phyloP scores from a whole-genome alignment of 1,140 invertebrate species.

The Brachionus plicatilis region DNA sequence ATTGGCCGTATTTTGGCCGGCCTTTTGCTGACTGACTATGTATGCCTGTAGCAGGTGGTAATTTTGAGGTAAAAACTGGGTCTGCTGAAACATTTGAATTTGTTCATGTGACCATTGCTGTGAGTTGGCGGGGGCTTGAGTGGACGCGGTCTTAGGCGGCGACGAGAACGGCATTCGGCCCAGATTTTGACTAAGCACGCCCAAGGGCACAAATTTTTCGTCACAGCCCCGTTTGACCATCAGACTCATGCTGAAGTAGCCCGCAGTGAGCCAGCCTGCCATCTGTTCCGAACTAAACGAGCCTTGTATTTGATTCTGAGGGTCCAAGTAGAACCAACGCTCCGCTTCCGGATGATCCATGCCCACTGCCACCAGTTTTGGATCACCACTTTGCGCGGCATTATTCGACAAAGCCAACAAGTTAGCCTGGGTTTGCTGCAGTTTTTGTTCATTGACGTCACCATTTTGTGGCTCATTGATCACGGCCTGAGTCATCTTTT shows the following conservation, averaged over 20 bases:
- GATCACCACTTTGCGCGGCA: neutral
- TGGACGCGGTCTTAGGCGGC: neutral
- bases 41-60: neutral
- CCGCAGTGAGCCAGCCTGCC: constrained; percentile 37
- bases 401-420: neutral
- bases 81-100: constrained; percentile 2
- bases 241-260: constrained; percentile 22
- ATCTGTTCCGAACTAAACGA: constrained; percentile 29
- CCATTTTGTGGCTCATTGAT: neutral
- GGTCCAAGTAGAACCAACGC: constrained; percentile 34
- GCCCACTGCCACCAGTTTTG: neutral
- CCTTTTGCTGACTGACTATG: neutral
- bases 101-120: neutral
- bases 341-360: constrained; percentile 8
- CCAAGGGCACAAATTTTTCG: neutral
- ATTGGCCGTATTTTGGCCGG: neutral
- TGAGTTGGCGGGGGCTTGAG: neutral
- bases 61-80: constrained; percentile 28
- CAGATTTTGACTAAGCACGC: neutral
- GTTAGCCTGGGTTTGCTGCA: neutral
- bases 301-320: constrained; percentile 39
- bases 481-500: neutral
- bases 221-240: constrained; percentile 29
- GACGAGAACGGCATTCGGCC: constrained; percentile 23
- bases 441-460: neutral